A percentile compares a stretch with the other conserved stretches of the same genome.
phyloP scores from a whole-genome alignment of 37 sponge, comb jelly and placozoan genomes.

The Dysidea cf. avara region DNA sequence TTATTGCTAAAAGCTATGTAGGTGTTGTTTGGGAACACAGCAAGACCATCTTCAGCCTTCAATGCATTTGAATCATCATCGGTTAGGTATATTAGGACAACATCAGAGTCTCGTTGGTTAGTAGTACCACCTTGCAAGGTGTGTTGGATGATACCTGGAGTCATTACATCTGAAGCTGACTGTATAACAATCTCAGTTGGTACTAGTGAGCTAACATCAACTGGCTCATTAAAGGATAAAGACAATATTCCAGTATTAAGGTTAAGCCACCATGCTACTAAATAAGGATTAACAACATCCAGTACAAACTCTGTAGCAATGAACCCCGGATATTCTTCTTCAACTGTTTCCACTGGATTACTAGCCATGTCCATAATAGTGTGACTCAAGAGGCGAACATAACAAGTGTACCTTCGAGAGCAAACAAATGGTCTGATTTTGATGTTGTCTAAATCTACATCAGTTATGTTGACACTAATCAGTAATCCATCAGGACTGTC shows the following conservation, averaged over 20 bases:
- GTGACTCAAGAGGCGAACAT: constrained; percentile 38
- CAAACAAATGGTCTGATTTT: constrained; percentile 65
- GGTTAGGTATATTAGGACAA: constrained; percentile 37
- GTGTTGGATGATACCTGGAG: constrained; percentile 6
- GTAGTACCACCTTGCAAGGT: constrained; percentile 63
- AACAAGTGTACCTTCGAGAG: constrained; percentile 72
- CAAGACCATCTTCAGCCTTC: constrained; percentile 66
- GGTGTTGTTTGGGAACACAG: constrained; percentile 40
- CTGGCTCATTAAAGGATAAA: constrained; percentile 84
- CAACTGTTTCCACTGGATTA: constrained; percentile 31
- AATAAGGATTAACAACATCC: constrained; percentile 53
- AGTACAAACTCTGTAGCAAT: constrained; percentile 50
- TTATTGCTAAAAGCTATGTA: constrained; percentile 55
- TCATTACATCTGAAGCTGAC: constrained; percentile 11
- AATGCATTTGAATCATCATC: constrained; percentile 54
- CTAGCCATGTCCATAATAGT: constrained; percentile 45
- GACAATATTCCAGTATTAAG: constrained; percentile 59
- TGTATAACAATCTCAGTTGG: constrained; percentile 55
- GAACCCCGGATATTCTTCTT: constrained; percentile 33
- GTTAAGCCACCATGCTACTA: constrained; percentile 68
- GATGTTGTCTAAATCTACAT: constrained; percentile 41
- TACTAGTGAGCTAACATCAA: constrained; percentile 26
- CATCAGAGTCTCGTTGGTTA: constrained; percentile 7
- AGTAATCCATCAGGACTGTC: constrained; percentile 13
- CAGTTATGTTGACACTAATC: constrained; percentile 45